Conservation (phyloP, 2,888 invertebrate species). For the Conus canariensis region DNA sequence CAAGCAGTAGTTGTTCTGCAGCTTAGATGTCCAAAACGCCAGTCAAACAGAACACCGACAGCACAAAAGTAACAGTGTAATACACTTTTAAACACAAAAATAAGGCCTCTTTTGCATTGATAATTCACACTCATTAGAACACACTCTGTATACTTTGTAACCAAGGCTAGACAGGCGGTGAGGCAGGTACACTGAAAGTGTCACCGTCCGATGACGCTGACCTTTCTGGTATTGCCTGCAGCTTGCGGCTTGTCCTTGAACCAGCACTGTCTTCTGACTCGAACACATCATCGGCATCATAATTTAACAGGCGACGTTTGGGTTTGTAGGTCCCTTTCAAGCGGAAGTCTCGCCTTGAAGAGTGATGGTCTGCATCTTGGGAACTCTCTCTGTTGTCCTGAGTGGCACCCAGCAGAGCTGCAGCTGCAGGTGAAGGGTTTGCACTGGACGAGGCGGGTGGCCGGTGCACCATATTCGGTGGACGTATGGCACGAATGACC, state of each 20-base stretch:
- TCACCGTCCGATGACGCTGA: background rate
- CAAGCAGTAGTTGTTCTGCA: too few relatives aligned
- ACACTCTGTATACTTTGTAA: background rate
- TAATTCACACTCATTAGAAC: background rate
- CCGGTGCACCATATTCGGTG: constrained; percentile 25
- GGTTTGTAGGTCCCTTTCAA: constrained; percentile 61
- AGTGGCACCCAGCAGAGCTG: constrained; percentile 3
- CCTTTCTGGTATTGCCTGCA: constrained; percentile 32
- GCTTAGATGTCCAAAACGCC: too few relatives aligned
- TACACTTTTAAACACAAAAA: too few relatives aligned
- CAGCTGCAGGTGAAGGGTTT: constrained; percentile 15
- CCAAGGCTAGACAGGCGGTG: constrained; percentile 11
- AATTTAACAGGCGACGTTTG: constrained; percentile 66
- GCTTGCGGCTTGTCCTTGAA: constrained; percentile 52
- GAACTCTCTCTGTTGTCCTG: background rate
- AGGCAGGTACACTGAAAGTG: background rate
- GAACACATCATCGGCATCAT: constrained; percentile 73
- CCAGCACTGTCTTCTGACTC: constrained; percentile 72
- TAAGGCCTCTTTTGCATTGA: background rate
- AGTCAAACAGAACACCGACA: too few relatives aligned
- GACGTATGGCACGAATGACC: constrained; percentile 54
- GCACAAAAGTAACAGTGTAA: too few relatives aligned
- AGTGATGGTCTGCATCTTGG: background rate
- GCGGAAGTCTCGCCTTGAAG: constrained; percentile 43
- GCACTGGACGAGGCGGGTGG: background rate